A percentile compares a stretch with the other conserved stretches of the same genome.
phyloP scores from a whole-genome alignment of 2,113 vertebrate genomes.

The Stegastes partitus region DNA sequence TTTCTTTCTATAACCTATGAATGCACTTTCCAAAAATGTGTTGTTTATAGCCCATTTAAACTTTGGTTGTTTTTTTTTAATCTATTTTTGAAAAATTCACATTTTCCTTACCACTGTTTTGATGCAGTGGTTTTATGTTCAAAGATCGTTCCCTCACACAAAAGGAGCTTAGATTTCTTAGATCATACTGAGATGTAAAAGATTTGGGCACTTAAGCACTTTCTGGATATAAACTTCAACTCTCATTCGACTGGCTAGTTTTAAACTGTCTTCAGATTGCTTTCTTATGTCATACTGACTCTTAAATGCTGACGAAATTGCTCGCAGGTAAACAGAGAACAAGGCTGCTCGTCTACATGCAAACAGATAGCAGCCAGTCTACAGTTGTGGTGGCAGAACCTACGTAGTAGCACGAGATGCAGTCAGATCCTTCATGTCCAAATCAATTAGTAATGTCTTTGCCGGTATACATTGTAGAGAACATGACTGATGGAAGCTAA shows the following conservation, averaged over 20 bases:
- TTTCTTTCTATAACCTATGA: too few relatives aligned
- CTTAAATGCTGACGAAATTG: not conserved
- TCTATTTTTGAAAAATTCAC: not conserved
- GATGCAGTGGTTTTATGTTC: not conserved
- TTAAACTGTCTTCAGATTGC: constrained; percentile 30
- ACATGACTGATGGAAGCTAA: constrained; percentile 50
- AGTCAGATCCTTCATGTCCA: constrained; percentile 22
- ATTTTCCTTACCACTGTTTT: not conserved
- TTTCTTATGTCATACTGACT: constrained; percentile 21
- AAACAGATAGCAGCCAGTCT: constrained; percentile 28
- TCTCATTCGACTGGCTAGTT: constrained; percentile 6
- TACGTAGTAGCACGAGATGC: constrained; percentile 23
- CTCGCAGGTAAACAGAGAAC: not conserved
- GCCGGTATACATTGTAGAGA: not conserved
- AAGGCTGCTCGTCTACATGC: constrained; percentile 2
- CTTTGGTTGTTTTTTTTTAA: too few relatives aligned
- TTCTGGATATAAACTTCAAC: not conserved
- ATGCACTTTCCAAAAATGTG: not conserved
- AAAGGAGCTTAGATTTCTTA: not conserved
- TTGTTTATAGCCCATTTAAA: not conserved
- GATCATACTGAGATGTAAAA: not conserved
- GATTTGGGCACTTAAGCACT: constrained; percentile 31
- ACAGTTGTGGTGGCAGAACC: not conserved
- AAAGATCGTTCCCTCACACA: not conserved
- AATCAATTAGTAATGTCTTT: constrained; percentile 58